Base-by-base conservation (phyloP, 2,113 vertebrate genomes). In the Pedetes capensis region DNA sequence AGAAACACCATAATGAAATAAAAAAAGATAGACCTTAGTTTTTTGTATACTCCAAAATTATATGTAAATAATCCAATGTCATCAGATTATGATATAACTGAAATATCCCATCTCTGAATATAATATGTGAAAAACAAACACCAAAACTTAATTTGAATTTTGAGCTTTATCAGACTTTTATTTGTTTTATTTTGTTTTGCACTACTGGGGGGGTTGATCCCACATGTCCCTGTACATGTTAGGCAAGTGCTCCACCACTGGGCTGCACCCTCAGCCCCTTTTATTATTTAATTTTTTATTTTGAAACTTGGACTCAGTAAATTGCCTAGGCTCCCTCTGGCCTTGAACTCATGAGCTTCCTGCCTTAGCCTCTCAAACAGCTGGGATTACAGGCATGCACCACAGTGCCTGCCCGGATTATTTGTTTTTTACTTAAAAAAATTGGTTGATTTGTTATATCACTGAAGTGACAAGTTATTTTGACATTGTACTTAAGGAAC, bases 401-500 rank as follows among this genome's bases (percentile, higher is more conserved):
- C n/a, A n/a, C n/a, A n/a, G n/a, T n/a, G n/a, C n/a, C n/a, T n/a
- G n/a, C n/a, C n/a, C n/a, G 32, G 10, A 14, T 29, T 75, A 57
- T 76, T 79, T 83, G 34, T 78, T 49, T 55, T 82, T 87, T 93
- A 64, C 68, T 53, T 42, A 18, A 87, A 96, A 91, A 94, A 63
- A 69, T 71, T 39, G 53, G 11, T 68, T 81, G 59, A 85, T 68
- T 63, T 85, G n/a, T 51, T 68, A 63, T 51, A 42, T 87, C 47
- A 66, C 17, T 94, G 25, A 97, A 87, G 39, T 84, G 42, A 49
- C 68, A 59, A 34, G 7, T n/a, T 93, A 17, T 87, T 84, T 78
- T 78, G 49, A 78, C n/a, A 51, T 83, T 89, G 68, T 72, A 61
- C 49, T 76, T 87, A 95, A 71, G 79, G 20, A 92, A 80, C 8